Conservation (phyloP, 2,113 vertebrate genomes). For the Antechinus flavipes region DNA sequence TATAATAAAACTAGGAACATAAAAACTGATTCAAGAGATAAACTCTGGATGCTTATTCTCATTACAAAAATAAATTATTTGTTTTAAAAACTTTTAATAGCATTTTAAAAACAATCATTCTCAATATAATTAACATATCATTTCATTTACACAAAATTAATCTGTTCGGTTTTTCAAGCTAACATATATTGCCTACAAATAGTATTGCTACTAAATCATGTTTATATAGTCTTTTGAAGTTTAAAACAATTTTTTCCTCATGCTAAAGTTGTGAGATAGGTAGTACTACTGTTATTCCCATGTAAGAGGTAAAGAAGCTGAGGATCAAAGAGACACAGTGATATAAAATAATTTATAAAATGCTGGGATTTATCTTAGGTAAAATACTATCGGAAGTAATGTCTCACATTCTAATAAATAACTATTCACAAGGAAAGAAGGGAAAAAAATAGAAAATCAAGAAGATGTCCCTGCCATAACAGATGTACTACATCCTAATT, state of each 20-base stretch:
- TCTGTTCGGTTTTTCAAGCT: background rate
- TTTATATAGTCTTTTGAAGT: background rate
- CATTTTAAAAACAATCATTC: slow-evolving; percentile 34
- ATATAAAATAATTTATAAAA: background rate
- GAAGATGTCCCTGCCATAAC: background rate
- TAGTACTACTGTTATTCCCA: background rate
- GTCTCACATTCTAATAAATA: background rate
- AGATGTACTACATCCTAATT: background rate
- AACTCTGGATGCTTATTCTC: background rate
- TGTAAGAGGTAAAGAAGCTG: background rate
- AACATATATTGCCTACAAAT: background rate
- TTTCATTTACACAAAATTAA: slow-evolving; percentile 3
- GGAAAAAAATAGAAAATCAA: background rate
- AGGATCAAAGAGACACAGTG: background rate
- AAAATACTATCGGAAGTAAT: background rate
- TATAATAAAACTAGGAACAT: background rate
- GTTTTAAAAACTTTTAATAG: background rate
- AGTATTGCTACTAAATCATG: background rate
- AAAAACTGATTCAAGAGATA: background rate
- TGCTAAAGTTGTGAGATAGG: background rate
- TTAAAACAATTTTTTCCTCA: background rate
- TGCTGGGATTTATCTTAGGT: background rate
- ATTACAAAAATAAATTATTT: background rate
- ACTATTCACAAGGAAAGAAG: background rate
- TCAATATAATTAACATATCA: background rate